Conservation (phyloP, 2,113 vertebrate species). For the Apodemus sylvaticus region DNA sequence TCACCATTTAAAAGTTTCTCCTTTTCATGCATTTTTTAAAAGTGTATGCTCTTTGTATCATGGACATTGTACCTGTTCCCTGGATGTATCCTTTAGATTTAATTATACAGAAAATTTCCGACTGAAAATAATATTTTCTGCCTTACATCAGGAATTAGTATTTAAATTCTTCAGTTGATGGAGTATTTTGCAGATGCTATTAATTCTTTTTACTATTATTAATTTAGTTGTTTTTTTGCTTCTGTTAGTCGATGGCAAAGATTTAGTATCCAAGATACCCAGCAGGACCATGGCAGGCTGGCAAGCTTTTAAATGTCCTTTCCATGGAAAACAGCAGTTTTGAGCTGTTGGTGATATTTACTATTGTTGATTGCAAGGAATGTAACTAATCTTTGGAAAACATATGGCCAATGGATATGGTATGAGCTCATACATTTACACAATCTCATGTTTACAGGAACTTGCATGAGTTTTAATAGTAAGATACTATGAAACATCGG, state of each 20-base stretch:
- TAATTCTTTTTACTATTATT: not conserved
- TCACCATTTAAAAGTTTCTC: not conserved
- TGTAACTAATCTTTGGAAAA: not conserved
- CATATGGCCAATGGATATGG: not conserved
- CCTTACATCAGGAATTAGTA: not conserved
- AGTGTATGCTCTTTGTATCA: not conserved
- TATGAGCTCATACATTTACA: not conserved
- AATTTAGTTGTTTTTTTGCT: not conserved
- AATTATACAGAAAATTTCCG: slow-evolving; percentile 8
- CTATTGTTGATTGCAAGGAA: not conserved
- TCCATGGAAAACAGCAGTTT: not conserved
- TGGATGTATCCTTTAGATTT: not conserved
- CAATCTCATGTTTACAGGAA: not conserved
- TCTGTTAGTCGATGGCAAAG: not conserved
- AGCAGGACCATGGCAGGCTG: not conserved
- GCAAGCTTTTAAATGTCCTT: not conserved
- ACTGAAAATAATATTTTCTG: not conserved
- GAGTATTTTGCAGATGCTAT: slow-evolving; percentile 17
- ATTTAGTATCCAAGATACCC: not conserved
- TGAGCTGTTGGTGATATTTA: not conserved
- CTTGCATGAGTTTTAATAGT: not conserved
- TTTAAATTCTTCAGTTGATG: not conserved
- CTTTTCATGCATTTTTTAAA: not conserved
- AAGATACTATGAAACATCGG: slow-evolving; percentile 9
- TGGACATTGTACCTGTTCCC: not conserved